phyloP scores from a whole-genome alignment of 2,797 vertebrate genomes.

The Poeciliopsis paucimaculata region DNA sequence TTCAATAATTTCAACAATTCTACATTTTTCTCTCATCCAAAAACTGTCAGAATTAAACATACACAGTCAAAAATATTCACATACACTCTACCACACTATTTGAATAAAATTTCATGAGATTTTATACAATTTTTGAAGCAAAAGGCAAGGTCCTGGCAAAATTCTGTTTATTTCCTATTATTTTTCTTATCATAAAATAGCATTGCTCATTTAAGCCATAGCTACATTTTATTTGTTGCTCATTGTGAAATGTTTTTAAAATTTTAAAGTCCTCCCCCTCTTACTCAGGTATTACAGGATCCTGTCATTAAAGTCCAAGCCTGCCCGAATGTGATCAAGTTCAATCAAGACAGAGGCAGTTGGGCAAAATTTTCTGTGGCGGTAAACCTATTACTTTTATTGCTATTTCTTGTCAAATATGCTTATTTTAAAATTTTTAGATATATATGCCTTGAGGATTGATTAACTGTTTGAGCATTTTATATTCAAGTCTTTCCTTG shows the following conservation, averaged over 20 bases:
- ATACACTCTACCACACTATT: too few species aligned
- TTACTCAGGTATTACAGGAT: not conserved
- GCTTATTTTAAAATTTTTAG: not conserved
- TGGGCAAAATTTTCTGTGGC: not conserved
- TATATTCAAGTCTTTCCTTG: not conserved
- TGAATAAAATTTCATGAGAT: too few species aligned
- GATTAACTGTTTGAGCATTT: slow-evolving; percentile 8
- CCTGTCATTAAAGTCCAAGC: not conserved
- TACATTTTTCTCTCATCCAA: too few species aligned
- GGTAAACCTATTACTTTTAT: not conserved
- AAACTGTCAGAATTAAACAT: too few species aligned
- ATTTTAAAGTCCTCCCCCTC: not conserved
- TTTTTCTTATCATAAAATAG: too few species aligned
- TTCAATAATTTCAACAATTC: too few species aligned
- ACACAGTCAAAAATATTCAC: too few species aligned
- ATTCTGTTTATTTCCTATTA: too few species aligned
- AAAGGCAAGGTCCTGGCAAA: too few species aligned
- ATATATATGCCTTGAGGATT: not conserved
- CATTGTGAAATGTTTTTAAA: not conserved
- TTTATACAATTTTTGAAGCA: too few species aligned
- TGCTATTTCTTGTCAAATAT: not conserved
- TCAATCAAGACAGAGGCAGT: not conserved
- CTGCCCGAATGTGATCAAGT: not conserved
- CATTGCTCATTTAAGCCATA: too few species aligned
- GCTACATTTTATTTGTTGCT: not conserved